Conservation (phyloP, 2,113 vertebrate species). For the Charina bottae region DNA sequence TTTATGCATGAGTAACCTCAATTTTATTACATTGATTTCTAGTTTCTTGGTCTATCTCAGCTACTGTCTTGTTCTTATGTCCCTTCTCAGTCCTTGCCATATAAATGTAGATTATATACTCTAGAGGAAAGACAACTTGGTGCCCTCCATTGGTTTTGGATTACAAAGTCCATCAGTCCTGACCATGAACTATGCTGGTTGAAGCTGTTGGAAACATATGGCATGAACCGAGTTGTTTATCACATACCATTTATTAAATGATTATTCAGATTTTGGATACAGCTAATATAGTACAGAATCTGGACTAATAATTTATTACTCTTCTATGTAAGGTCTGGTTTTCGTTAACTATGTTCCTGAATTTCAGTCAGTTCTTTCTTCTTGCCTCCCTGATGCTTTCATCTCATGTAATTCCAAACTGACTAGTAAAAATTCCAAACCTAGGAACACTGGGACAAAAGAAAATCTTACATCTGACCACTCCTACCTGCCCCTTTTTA, state of each 20-base stretch:
- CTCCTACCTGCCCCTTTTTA: neutral
- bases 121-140: neutral
- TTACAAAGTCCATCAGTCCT: neutral
- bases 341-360: neutral
- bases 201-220: neutral
- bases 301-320: neutral
- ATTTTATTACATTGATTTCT: neutral
- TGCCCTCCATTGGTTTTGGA: neutral
- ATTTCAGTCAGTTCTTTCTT: neutral
- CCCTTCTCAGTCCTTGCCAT: neutral
- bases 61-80: neutral
- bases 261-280: neutral
- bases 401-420: neutral
- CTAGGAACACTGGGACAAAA: rapidly evolving
- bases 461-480: neutral
- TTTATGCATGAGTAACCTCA: neutral
- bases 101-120: neutral
- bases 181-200: neutral
- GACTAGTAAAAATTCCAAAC: neutral
- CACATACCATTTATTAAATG: neutral
- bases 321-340: neutral
- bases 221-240: neutral
- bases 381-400: neutral
- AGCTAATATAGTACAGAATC: neutral
- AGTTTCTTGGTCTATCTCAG: neutral